Base-by-base conservation (phyloP, 2,888 invertebrate genomes). In the Lissocephala sabroskyi region DNA sequence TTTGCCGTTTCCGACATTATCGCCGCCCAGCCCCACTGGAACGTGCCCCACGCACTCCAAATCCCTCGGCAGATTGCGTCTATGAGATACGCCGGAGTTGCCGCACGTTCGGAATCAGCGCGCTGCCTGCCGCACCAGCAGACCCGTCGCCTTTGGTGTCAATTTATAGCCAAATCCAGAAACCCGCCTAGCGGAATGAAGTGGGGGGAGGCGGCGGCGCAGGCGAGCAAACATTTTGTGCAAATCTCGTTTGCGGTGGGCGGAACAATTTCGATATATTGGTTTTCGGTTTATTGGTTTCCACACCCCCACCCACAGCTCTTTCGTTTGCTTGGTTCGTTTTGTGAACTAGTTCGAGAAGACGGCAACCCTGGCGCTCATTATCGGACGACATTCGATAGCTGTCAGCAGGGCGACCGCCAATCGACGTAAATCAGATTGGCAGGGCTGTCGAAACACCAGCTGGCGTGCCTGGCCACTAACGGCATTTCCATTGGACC, bases 61-160 rank as follows among this genome's bases (percentile, higher is more conserved):
- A 14, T 14, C 43, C 56, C 57, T 52, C 62, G 73, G 56, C 75
- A 70, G 71, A 66, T 67, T 63, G 56, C 76, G 67, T 67, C 77
- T 70, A 59, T 49, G 41, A 64, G 51, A 66, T 73, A 62, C 58
- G 59, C 49, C 41, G 44, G 29, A 50, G 39, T n/a, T n/a, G 47
- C 39, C 37, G 14, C 40, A 23, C 23, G 42, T 29, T 45, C 11
- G 29, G 9, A 28, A 11, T 23, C 18, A n/a, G 7, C 29, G 7
- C 14, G 11, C 17, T 14, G 11, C 1, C 32, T 14, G 17, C 14
- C 7, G 5, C 41, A 29, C 39, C 33, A 19, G n/a, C 47, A 30
- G 13, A 10, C 33, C 36, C 41, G 13, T 13, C 3, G 9, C 19
- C 26, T 37, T 43, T 41, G 54, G 65, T 68, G 55, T 68, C 70